phyloP scores from a whole-genome alignment of 2,113 vertebrate species.

The Bos indicus region DNA sequence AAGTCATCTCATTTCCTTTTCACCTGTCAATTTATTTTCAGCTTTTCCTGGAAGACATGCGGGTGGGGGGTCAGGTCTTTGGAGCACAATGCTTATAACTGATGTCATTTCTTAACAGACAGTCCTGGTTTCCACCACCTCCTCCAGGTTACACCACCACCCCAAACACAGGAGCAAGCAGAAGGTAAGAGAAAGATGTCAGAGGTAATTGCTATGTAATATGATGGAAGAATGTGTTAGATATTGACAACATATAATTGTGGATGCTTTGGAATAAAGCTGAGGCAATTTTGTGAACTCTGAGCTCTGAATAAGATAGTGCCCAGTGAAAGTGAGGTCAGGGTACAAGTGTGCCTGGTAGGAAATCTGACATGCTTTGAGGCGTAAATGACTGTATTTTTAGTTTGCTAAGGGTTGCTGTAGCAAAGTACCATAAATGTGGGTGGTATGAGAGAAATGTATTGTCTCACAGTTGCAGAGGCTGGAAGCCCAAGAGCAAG shows the following conservation, averaged over 20 bases:
- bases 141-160: constrained; percentile 55
- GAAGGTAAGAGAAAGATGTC: constrained; percentile 57
- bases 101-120: constrained; percentile 71
- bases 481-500: not conserved
- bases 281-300: not conserved
- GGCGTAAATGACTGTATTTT: not conserved
- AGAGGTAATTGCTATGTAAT: not conserved
- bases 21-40: not conserved
- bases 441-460: not conserved
- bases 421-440: not conserved
- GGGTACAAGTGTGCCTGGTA: not conserved
- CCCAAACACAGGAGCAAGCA: constrained; percentile 36
- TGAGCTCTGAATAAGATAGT: not conserved
- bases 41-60: not conserved
- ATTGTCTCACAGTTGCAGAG: not conserved
- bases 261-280: not conserved
- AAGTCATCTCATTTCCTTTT: not conserved
- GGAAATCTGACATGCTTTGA: not conserved
- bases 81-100: not conserved
- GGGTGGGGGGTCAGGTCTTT: not conserved
- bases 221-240: not conserved
- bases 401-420: not conserved
- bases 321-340: not conserved
- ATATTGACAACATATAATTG: not conserved
- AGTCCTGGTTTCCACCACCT: constrained; percentile 82